Evolutionary conservation across 2,888 invertebrate genomes (phyloP).

Genomic region (Julus scanicus): DNA sequence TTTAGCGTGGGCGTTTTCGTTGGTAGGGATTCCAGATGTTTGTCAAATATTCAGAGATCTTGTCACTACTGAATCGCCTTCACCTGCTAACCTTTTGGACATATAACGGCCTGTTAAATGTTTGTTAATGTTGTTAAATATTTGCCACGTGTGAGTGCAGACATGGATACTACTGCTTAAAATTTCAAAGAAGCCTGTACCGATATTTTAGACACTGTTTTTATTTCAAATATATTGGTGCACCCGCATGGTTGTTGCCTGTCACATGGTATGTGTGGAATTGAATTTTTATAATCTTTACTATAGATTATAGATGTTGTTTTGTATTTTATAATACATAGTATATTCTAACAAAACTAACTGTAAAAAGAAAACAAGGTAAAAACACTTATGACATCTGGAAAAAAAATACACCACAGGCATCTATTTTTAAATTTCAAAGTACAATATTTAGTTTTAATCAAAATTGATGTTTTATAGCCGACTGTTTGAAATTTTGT

Average conservation of each 20-base stretch:
- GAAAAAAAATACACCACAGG: too few species aligned
- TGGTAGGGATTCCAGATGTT: conserved; percentile 7
- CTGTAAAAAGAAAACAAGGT: too few species aligned
- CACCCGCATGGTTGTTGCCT: not conserved
- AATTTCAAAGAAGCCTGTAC: not conserved
- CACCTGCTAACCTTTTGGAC: not conserved
- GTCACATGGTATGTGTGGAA: conserved; percentile 26
- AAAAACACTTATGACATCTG: too few species aligned
- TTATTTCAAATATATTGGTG: not conserved
- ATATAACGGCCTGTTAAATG: not conserved
- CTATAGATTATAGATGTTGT: too few species aligned
- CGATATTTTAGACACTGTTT: not conserved
- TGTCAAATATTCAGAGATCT: not conserved
- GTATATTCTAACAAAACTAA: too few species aligned
- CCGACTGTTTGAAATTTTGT: too few species aligned
- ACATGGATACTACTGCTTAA: not conserved
- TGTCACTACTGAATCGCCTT: not conserved
- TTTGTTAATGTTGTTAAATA: not conserved
- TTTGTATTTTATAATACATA: too few species aligned
- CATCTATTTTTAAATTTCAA: too few species aligned
- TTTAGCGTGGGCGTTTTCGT: not conserved
- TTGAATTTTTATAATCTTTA: not conserved
- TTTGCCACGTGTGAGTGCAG: not conserved
- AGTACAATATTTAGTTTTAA: too few species aligned
- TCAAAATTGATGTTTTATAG: too few species aligned